Evolutionary conservation across 2,888 invertebrate genomes (phyloP), one percentile per base, ranked within the genome.

Genomic region (Caenorhabditis imperialis): DNA sequence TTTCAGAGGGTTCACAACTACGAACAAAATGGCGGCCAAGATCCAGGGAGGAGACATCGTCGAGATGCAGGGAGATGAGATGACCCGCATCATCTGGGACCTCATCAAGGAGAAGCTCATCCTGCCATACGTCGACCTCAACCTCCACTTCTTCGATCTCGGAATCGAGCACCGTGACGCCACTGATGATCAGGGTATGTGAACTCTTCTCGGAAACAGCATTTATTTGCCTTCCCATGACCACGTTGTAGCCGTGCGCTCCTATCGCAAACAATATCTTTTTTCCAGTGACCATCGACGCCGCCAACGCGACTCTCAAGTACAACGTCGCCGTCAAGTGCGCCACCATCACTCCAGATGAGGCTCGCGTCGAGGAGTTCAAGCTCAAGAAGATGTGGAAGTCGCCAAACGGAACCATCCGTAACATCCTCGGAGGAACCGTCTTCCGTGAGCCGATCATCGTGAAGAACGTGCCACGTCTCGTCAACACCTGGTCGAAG

Each of bases 261-360:
- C 38, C 12, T 18, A 27, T 30, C 22, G 42, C 12, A 8, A 3
- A 50, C 27, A 22, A 51, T 22, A 45, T 27, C 45, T 7, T 45
- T n/a, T 22, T 67, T 72, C 22, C 83, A 90, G 96, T 99, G 2
- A 99, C 98, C 0, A 91, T 96, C 78, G 98, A 98, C 82, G 96
- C 96, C 89, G 98, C 98, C 7, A 93, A 96, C 89, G 98, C 98
- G 14, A 92, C 98, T 63, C 94, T 95, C 89, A 94, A 95, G 88
- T 97, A 96, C 91, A 96, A 95, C 90, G 98, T 99, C 54, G 99
- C 98, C 42, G 94, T 99, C 81, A 99, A 99, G 90, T 99, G 99
- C 90, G 98, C 98, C 23, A 91, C 98, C 2, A 99, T 98, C 79
- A 98, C 98, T 0, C 97, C 98, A 1, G 98, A 98, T 89, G 98